Evolutionary conservation across 2,113 vertebrate genomes (phyloP).

Genomic region (Brienomyrus brachyistius): DNA sequence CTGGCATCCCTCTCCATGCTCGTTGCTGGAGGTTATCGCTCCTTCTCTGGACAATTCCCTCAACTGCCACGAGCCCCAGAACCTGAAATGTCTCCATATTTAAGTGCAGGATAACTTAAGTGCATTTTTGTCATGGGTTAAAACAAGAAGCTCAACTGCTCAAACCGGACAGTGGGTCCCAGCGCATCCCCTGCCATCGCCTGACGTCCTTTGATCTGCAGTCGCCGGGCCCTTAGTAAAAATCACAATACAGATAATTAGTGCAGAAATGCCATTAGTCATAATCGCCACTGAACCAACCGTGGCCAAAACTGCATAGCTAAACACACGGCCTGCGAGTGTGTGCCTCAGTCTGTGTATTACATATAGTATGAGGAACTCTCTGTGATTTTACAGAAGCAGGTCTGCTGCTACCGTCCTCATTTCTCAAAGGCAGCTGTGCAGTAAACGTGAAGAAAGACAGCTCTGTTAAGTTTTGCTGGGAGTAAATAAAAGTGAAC

Average conservation of each 20-base stretch:
- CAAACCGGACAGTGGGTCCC: neutral
- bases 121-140: neutral
- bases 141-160: neutral
- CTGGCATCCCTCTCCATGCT: neutral
- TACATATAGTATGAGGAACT: neutral
- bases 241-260: neutral
- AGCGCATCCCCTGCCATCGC: neutral
- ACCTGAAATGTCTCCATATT: neutral
- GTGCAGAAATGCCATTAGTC: neutral
- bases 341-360: neutral
- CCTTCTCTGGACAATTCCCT: neutral
- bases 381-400: neutral
- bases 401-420: neutral
- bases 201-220: neutral
- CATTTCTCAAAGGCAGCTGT: neutral
- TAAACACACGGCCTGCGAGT: neutral
- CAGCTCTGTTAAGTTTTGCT: neutral
- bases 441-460: neutral
- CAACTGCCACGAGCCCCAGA: neutral
- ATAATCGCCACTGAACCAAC: neutral
- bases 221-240: neutral
- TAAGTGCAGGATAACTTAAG: neutral
- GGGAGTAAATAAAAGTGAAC: neutral
- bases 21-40: neutral
- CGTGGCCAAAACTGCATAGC: neutral